Evolutionary conservation across 1,140 invertebrate species (phyloP), one percentile per base, ranked within the genome.

Genomic region (Kradibia gibbosae): DNA sequence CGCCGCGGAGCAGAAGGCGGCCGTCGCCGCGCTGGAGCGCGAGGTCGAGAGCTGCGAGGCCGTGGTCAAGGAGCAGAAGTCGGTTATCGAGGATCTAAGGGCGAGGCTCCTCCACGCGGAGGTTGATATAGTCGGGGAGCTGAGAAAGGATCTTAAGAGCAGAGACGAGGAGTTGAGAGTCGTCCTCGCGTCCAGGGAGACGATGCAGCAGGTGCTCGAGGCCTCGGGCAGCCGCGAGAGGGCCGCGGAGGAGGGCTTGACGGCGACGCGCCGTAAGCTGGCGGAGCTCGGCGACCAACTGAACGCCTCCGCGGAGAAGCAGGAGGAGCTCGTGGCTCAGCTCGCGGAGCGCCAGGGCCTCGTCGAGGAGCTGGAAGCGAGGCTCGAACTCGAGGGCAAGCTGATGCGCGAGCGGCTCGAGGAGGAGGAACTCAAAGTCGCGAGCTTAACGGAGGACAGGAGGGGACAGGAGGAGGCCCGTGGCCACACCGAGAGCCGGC

Each of bases 41-140:
- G 89, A 93, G 80, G 88, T 92, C 48, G 87, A 92, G 5, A 89
- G 91, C 65, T 92, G 89, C 76, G 90, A 92, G 77, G 85, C 83
- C 72, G 77, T 93, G n/a, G 90, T 92, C 2, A 84, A 87, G 3
- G 90, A 93, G 34, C 92, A 93, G 77, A 88, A 87, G 0, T 86
- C 87, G n/a, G 76, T 87, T 0, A 87, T 92, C 20, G 88, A 89
- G n/a, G 88, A 90, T 7, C 85, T 91, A 78, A 88, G 86, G 25
- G 53, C 85, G 42, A 88, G 88, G 72, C 50, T 89, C 10, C 39
- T 75, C 0, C 84, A 86, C 3, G 88, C 88, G 62, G 87, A 89
- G 25, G 76, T 82, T n/a, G 87, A 90, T 70, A 80, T 90, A 13
- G 84, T 39, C 15, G 34, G 0, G 4, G 34, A 39, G 7, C 34